phyloP scores from a whole-genome alignment of 2,888 invertebrate genomes.

The Pegoplata infirma region DNA sequence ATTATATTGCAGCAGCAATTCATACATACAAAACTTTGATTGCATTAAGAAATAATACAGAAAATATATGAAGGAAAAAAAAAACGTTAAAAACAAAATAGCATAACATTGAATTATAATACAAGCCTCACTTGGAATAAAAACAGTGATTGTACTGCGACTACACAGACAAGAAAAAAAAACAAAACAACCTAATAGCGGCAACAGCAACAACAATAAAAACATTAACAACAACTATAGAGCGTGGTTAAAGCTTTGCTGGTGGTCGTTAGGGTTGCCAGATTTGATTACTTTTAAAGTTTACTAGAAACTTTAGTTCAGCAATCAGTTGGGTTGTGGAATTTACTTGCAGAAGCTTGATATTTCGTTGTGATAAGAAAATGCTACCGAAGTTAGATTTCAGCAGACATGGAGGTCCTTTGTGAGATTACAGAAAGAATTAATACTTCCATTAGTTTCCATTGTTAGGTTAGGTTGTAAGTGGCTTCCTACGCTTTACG shows the following conservation, averaged over 20 bases:
- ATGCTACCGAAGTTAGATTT: no score
- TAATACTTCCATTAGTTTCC: no score
- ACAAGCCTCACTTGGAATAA: slow-evolving; percentile 34
- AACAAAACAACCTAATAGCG: slow-evolving; percentile 17
- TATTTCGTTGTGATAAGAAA: no score
- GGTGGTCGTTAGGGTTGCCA: slow-evolving; percentile 50
- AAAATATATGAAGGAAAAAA: slow-evolving; percentile 2
- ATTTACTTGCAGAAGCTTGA: no score
- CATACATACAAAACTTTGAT: no score
- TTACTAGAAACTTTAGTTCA: no score
- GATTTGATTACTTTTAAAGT: no score
- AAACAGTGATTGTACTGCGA: background rate
- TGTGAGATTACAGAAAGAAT: no score
- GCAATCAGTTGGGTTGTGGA: no score
- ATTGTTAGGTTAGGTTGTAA: no score
- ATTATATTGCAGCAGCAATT: slow-evolving; percentile 69
- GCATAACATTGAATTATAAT: slow-evolving; percentile 26
- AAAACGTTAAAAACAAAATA: slow-evolving; percentile 20
- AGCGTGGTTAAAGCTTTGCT: slow-evolving; percentile 31
- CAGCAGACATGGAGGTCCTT: no score
- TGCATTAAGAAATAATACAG: slow-evolving; percentile 18
- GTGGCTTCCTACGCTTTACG: no score
- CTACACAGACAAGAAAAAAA: slow-evolving; percentile 5
- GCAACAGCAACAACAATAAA: slow-evolving; percentile 12
- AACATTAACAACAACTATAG: slow-evolving; percentile 18